A percentile compares a stretch with the other conserved stretches of the same genome.
Evolutionary conservation across 2,113 vertebrate genomes (phyloP).

Genomic region (Parotia lawesii): DNA sequence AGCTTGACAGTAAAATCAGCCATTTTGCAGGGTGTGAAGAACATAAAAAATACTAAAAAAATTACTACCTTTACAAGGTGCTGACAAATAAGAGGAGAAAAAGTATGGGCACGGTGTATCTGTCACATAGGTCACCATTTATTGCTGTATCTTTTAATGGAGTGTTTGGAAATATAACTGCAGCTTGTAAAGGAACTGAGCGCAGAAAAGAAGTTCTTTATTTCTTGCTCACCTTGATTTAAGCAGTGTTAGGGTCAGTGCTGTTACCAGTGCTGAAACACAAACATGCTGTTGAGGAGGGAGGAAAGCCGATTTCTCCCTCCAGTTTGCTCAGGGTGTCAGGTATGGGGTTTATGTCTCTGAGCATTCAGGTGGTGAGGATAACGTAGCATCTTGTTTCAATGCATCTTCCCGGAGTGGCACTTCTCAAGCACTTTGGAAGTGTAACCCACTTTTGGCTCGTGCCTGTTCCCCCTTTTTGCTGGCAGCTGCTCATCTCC

Average conservation of each 20-base stretch:
- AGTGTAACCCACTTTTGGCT: neutral
- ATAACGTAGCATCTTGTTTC: neutral
- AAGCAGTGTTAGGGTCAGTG: neutral
- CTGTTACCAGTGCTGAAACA: neutral
- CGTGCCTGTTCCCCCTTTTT: neutral
- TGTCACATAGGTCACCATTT: neutral
- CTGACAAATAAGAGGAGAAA: neutral
- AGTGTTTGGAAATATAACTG: neutral
- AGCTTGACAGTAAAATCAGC: constrained; percentile 9
- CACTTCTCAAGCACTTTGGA: neutral
- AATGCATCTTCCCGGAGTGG: neutral
- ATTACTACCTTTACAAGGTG: neutral
- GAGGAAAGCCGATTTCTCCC: neutral
- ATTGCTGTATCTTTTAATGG: neutral
- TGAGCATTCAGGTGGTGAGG: neutral
- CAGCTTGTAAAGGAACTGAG: neutral
- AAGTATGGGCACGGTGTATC: neutral
- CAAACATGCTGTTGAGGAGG: neutral
- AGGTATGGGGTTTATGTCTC: neutral
- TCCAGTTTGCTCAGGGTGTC: neutral
- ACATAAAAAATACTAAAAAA: neutral
- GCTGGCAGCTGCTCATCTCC: neutral
- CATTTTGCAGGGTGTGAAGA: neutral
- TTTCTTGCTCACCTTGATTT: neutral
- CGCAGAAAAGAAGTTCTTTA: neutral